Evolutionary conservation across 2,888 invertebrate genomes (phyloP).

Genomic region (Ligdia adustata): DNA sequence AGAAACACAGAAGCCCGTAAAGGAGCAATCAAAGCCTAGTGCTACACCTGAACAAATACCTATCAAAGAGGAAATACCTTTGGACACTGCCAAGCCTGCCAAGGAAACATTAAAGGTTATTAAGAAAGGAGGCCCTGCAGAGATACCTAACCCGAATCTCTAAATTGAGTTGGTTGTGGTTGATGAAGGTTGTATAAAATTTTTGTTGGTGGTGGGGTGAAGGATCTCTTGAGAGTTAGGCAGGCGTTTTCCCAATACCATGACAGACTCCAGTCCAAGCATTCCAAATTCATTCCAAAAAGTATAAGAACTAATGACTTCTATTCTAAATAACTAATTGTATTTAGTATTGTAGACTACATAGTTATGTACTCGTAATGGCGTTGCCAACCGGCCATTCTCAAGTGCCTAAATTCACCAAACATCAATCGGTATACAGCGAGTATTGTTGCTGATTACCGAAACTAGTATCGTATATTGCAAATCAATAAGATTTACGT

Average conservation of each 20-base stretch:
- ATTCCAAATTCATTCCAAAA: conserved; percentile 25
- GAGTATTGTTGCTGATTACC: conserved; percentile 4
- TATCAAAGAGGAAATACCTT: conserved; percentile 80
- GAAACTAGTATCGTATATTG: too few species aligned
- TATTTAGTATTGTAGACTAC: conserved; percentile 1
- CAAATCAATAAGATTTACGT: background rate
- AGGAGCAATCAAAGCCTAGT: conserved; percentile 17
- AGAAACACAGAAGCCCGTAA: conserved; percentile 22
- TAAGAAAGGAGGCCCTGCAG: conserved; percentile 81
- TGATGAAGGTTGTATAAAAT: conserved; percentile 12
- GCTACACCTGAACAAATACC: conserved; percentile 66
- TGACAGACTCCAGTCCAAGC: conserved; percentile 4
- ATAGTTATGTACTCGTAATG: background rate
- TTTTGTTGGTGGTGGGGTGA: conserved; percentile 24
- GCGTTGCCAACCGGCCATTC: background rate
- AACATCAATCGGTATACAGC: background rate
- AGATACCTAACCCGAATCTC: conserved; percentile 68
- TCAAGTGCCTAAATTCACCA: conserved; percentile 24
- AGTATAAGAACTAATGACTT: background rate
- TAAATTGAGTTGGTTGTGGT: conserved; percentile 36
- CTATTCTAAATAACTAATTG: background rate
- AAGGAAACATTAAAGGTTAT: conserved; percentile 85
- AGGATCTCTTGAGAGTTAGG: conserved; percentile 36
- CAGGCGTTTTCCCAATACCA: conserved; percentile 1
- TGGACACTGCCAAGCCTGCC: conserved; percentile 80